Base-by-base conservation (phyloP, 2,888 invertebrate genomes). In the Drepana falcataria region DNA sequence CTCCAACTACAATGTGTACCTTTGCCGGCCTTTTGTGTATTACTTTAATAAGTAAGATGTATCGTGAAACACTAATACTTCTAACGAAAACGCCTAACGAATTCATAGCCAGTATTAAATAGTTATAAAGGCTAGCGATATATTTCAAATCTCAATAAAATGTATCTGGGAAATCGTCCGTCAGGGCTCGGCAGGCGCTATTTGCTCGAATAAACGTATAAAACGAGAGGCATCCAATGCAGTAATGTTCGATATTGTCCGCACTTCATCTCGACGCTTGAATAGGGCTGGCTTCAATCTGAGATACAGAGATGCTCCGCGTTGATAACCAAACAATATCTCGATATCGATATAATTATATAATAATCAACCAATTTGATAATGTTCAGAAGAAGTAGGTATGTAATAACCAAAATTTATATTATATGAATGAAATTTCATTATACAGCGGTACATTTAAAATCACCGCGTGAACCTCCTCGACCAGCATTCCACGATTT, bases 241-340 rank as follows among this genome's bases (percentile, higher is more conserved):
- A 59, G 59, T 65, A 69, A 65, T 61, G 59, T 63, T 69, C 72
- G 65, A 70, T 73, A 74, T 75, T 71, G 77, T 73, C 73, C 65
- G 71, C 83, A 78, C 75, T 83, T 71, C 72, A 79, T 83, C 83
- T 57, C 59, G 67, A 72, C 71, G 69, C 70, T 74, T 64, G 65
- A 72, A 68, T 71, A 75, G 64, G 71, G 75, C 70, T 72, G 73
- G 44, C 9, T 44, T 9, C 9, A 9, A 4, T 1, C 37, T 5
- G 6, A 44, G 9, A 44, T 44, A 9, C 44, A 44, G 44, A 44
- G 44, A 44, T 44, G 44, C 9, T 44, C 44, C 44, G 3, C 3
- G 3, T 44, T 44, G 9, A 44, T 44, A 44, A 9, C 1, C 6
- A 9, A 6, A 7, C 9, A 41, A 44, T 7, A 9, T 40, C 59